Conservation (phyloP, 2,113 vertebrate genomes). For the Erinaceus europaeus region DNA sequence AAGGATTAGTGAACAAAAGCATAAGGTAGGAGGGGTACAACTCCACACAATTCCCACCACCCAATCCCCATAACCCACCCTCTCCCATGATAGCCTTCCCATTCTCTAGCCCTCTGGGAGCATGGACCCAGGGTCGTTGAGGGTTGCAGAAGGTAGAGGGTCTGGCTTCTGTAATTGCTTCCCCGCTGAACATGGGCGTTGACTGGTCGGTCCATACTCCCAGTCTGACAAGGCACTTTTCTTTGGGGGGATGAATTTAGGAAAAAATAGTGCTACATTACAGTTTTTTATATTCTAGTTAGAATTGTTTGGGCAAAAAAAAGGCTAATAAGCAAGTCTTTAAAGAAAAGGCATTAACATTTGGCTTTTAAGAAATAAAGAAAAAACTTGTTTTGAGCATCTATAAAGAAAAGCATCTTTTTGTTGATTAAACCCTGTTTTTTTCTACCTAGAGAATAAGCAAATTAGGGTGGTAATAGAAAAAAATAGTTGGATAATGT, state of each 20-base stretch:
- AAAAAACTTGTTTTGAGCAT: constrained; percentile 36
- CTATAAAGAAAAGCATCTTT: constrained; percentile 29
- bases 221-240: too few species aligned
- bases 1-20: too few species aligned
- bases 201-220: too few species aligned
- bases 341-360: constrained; percentile 54
- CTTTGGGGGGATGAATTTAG: constrained; percentile 57
- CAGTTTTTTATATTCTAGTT: constrained; percentile 40
- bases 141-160: too few species aligned
- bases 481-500: constrained; percentile 44
- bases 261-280: constrained; percentile 58
- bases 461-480: constrained; percentile 20
- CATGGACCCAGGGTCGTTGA: too few species aligned
- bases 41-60: too few species aligned
- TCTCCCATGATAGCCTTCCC: too few species aligned
- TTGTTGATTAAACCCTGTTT: constrained; percentile 35
- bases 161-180: too few species aligned
- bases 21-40: too few species aligned
- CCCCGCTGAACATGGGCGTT: too few species aligned
- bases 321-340: neutral
- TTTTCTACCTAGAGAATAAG: constrained; percentile 6
- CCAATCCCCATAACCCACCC: too few species aligned
- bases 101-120: too few species aligned
- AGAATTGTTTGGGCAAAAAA: constrained; percentile 53
- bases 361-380: constrained; percentile 34